phyloP scores from a whole-genome alignment of 2,113 vertebrate species.

The Dinomys branickii region DNA sequence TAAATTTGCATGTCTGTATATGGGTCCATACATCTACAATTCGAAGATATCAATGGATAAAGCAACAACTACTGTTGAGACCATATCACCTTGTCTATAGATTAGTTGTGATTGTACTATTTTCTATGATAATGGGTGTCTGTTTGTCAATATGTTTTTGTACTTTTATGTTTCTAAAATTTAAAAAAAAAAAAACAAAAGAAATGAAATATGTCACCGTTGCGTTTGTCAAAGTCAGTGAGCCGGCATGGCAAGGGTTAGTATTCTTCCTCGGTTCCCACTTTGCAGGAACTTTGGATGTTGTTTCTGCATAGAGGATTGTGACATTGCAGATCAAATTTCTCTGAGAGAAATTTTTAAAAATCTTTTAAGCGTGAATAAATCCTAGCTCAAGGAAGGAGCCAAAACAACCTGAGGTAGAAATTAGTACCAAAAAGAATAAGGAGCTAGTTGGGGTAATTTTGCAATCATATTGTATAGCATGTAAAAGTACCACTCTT shows the following conservation, averaged over 20 bases:
- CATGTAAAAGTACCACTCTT: background rate
- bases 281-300: background rate
- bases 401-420: background rate
- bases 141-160: too few relatives aligned
- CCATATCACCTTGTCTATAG: too few relatives aligned
- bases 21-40: too few relatives aligned
- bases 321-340: background rate
- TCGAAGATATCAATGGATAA: too few relatives aligned
- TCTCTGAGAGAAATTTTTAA: background rate
- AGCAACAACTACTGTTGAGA: too few relatives aligned
- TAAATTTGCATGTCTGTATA: too few relatives aligned
- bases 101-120: too few relatives aligned
- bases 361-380: background rate
- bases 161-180: too few relatives aligned
- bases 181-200: constrained; percentile 26
- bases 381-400: background rate
- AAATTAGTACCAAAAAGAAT: background rate
- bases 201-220: constrained; percentile 38
- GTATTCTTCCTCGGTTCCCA: background rate
- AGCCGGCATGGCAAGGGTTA: background rate
- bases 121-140: too few relatives aligned
- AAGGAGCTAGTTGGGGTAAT: background rate
- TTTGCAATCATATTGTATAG: constrained; percentile 22
- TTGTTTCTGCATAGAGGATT: background rate
- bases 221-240: background rate